Evolutionary conservation across 1,140 invertebrate species (phyloP), one percentile per base, ranked within the genome.

Genomic region (Atta cephalotes): DNA sequence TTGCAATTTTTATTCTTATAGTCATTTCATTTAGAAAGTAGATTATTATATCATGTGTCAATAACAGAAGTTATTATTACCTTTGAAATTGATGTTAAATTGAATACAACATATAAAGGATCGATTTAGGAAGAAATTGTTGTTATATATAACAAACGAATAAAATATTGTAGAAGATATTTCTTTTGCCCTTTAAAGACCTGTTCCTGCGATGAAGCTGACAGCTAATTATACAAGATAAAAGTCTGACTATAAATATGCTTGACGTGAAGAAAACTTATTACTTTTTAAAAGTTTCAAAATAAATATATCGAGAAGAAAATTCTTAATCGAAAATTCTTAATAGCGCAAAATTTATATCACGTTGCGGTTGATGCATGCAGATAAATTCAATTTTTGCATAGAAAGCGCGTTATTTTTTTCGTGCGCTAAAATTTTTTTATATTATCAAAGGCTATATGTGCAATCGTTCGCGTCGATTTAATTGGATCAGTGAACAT

Each of bases 201-300:
- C 68, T 72, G 39, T 60, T n/a, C 12, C 25, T 21, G 53, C 12
- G 7, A 60, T 28, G 39, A 70, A 70, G n/a, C n/a, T 35, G 62
- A 53, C 62, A 49, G 35, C 16, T 82, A 72, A 82, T 82, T 74
- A 58, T 28, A 25, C 18, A 31, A 60, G 3, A 49, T 72, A 39
- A 60, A 82, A 62, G 21, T 82, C 6, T 21, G 16, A n/a, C 25
- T 71, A 58, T 71, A 72, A 58, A 31, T 56, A 39, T 49, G 21
- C 35, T n/a, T 10, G 21, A 49, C 14, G 9, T 45, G 14, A 25
- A 80, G 45, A 28, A 35, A 78, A 68, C 31, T 35, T 28, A 1
- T 10, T 60, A 60, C 21, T n/a, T 45, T 16, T 39, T n/a, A 6
- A 80, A 60, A 82, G 66, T 82, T 82, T 82, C 25, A 49, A 39